These are phyloP conservation scores for Melanotus villosus DNA, from an alignment of 2,888 invertebrate genomes.

Conservation along the genomic window DNA sequence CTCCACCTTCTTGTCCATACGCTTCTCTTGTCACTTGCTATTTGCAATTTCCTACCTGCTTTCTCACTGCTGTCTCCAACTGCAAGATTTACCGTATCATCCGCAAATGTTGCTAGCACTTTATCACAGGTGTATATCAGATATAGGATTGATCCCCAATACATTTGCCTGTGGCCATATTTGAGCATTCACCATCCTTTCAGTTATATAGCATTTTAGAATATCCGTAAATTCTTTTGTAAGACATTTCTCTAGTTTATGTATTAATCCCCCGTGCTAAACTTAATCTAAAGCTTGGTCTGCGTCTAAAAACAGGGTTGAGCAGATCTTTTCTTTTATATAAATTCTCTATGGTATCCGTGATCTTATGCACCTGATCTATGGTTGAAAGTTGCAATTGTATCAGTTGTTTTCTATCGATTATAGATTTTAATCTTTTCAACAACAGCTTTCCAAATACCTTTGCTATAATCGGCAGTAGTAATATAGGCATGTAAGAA, in stretches of 20 bases:
- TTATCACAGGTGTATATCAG: background rate
- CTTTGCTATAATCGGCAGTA: too few relatives aligned
- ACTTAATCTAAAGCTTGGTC: slow-evolving; percentile 50
- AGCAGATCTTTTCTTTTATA: slow-evolving; percentile 40
- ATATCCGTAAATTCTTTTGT: background rate
- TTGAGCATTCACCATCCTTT: background rate
- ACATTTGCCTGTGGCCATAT: background rate
- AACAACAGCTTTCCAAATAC: background rate
- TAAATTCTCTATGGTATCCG: slow-evolving; percentile 30
- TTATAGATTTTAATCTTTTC: too few relatives aligned
- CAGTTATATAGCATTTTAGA: background rate
- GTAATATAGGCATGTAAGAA: too few relatives aligned
- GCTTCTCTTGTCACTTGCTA: background rate
- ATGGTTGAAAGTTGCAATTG: slow-evolving; percentile 8
- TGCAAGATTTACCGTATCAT: slow-evolving; percentile 1
- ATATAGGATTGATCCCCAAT: background rate
- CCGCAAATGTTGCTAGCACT: slow-evolving; percentile 5
- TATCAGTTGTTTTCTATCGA: background rate
- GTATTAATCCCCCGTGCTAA: slow-evolving; percentile 45
- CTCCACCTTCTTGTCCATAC: background rate
- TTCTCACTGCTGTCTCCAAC: background rate
- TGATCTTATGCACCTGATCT: slow-evolving; percentile 47
- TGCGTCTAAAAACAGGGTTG: slow-evolving; percentile 43
- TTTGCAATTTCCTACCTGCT: background rate
- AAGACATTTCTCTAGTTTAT: slow-evolving; percentile 28